These are phyloP conservation scores for Oopsacas minuta DNA, from an alignment of 37 sponge, comb jelly and placozoan species.

Conservation along the genomic window DNA sequence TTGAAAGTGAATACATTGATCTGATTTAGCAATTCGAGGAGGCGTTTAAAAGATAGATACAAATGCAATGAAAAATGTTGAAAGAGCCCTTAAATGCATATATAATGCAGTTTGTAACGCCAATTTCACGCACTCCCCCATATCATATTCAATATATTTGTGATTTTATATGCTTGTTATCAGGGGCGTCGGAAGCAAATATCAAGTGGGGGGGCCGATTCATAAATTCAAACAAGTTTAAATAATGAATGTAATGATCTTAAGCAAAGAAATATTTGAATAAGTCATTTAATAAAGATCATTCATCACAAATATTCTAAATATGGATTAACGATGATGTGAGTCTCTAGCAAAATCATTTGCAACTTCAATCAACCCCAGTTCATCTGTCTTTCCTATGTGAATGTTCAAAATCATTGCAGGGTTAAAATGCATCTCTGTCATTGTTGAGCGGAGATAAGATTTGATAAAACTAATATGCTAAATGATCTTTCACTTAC, in stretches of 20 bases:
- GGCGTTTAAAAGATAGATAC: not conserved
- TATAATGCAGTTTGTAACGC: conserved; percentile 11
- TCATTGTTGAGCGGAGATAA: not conserved
- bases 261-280: not conserved
- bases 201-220: no score
- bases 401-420: not conserved
- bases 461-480: not conserved
- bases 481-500: not conserved
- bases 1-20: not conserved
- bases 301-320: not conserved
- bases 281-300: not conserved
- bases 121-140: not conserved
- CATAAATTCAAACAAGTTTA: no score
- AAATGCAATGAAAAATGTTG: not conserved
- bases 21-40: not conserved
- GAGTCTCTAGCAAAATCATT: not conserved
- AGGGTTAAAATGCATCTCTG: not conserved
- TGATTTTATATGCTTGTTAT: not conserved
- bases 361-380: not conserved
- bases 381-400: not conserved
- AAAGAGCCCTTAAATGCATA: not conserved
- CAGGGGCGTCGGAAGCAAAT: no score
- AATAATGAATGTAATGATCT: no score
- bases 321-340: not conserved
- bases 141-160: not conserved